Conservation (phyloP, 2,113 vertebrate genomes). For the Macrotus californicus region DNA sequence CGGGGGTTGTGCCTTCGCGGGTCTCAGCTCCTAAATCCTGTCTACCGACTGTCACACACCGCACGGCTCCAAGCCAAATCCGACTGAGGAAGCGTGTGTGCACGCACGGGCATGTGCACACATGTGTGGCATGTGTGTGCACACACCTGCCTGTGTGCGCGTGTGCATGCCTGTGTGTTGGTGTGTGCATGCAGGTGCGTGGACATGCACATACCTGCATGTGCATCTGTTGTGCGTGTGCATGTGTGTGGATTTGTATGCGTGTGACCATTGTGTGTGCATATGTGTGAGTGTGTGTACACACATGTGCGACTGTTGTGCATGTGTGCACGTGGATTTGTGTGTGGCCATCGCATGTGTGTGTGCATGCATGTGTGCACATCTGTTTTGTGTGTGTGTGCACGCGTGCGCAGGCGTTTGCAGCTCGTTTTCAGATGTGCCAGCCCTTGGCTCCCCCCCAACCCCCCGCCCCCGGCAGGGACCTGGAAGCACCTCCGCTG, state of each 20-base stretch:
- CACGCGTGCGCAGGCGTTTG: accelerated
- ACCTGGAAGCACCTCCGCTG: background rate
- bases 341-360: no score
- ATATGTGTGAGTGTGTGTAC: background rate
- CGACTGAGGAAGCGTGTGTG: accelerated
- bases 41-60: background rate
- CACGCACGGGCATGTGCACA: background rate
- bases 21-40: background rate
- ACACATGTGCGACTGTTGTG: background rate
- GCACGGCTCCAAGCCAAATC: accelerated
- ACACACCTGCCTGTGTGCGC: no score
- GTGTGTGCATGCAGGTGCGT: no score
- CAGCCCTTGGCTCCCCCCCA: background rate
- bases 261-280: background rate
- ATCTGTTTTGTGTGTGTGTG: no score
- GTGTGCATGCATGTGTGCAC: background rate
- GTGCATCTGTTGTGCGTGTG: no score
- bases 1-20: background rate
- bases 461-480: background rate
- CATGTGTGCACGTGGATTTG: no score
- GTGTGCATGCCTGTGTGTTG: no score
- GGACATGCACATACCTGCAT: no score
- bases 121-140: no score
- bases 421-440: background rate
- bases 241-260: background rate